A percentile compares a stretch with the other conserved stretches of the same genome.
These are phyloP conservation scores for Thymallus thymallus DNA, from an alignment of 2,113 vertebrate species.

Conservation along the genomic window DNA sequence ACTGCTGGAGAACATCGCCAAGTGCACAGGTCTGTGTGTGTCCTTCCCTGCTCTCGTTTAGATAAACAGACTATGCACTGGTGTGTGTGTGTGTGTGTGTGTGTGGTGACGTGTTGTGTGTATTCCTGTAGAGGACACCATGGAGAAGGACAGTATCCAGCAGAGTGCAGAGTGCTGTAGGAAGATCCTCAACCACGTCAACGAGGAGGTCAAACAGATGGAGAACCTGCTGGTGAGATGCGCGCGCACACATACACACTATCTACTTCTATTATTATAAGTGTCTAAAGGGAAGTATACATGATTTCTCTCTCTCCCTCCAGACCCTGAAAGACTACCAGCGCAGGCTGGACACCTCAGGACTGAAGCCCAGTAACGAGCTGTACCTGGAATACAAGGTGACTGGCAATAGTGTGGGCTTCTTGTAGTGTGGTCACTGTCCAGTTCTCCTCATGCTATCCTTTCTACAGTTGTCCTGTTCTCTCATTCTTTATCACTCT, in stretches of 20 bases:
- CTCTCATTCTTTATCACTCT: background rate
- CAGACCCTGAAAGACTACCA: constrained; percentile 88
- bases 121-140: constrained; percentile 48
- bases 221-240: constrained; percentile 87
- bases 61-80: background rate
- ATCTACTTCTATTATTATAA: no score
- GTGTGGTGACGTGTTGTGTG: constrained; percentile 1
- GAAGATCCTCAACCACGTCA: constrained; percentile 88
- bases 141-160: constrained; percentile 63
- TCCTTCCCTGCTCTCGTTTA: background rate
- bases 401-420: constrained; percentile 60
- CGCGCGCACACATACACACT: constrained; percentile 22
- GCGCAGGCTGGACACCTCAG: constrained; percentile 85
- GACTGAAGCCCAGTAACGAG: constrained; percentile 82
- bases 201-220: constrained; percentile 85
- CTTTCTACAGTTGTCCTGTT: no score
- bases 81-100: background rate
- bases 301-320: constrained; percentile 22
- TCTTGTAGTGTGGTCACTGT: background rate
- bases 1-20: constrained; percentile 86
- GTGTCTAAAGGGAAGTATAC: background rate
- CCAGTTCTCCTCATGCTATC: no score
- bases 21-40: constrained; percentile 70
- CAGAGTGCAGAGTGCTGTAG: constrained; percentile 84
- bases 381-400: constrained; percentile 81